phyloP scores from a whole-genome alignment of 1,140 invertebrate genomes.

The Heterodera schachtii region DNA sequence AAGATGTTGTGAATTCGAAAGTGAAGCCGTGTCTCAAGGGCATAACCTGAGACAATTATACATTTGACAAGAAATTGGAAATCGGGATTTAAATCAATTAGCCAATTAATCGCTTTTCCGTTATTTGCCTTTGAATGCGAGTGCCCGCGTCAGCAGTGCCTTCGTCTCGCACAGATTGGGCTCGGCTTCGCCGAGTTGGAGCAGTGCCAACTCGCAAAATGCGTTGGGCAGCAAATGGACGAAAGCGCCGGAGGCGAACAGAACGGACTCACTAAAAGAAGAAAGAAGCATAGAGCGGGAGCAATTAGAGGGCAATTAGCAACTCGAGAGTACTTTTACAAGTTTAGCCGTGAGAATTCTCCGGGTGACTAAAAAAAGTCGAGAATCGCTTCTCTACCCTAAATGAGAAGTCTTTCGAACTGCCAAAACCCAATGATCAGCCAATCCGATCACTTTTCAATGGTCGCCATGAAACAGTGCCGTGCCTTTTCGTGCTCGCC shows the following conservation, averaged over 20 bases:
- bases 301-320: conserved; percentile 60
- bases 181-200: conserved; percentile 75
- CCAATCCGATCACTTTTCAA: conserved; percentile 66
- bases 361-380: too few relatives aligned
- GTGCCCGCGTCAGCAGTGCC: conserved; percentile 77
- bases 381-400: too few relatives aligned
- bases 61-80: too few relatives aligned
- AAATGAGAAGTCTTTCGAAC: too few relatives aligned
- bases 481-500: conserved; percentile 76
- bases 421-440: neutral
- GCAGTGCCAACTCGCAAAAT: conserved; percentile 80
- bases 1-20: conserved; percentile 78
- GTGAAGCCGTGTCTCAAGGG: conserved; percentile 84
- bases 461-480: conserved; percentile 75
- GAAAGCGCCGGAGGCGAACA: conserved; percentile 74
- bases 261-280: too few relatives aligned
- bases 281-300: conserved; percentile 74
- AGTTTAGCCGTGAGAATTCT: too few relatives aligned
- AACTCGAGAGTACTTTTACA: too few relatives aligned
- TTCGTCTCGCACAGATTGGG: conserved; percentile 69
- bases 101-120: too few relatives aligned
- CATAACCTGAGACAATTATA: conserved; percentile 69
- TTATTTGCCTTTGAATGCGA: conserved; percentile 73
- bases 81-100: too few relatives aligned
- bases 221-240: conserved; percentile 83